Percentiles rank a stretch among this genome's conserved stretches.
Conservation (phyloP, 1,140 invertebrate genomes). For the Penaeus indicus region DNA sequence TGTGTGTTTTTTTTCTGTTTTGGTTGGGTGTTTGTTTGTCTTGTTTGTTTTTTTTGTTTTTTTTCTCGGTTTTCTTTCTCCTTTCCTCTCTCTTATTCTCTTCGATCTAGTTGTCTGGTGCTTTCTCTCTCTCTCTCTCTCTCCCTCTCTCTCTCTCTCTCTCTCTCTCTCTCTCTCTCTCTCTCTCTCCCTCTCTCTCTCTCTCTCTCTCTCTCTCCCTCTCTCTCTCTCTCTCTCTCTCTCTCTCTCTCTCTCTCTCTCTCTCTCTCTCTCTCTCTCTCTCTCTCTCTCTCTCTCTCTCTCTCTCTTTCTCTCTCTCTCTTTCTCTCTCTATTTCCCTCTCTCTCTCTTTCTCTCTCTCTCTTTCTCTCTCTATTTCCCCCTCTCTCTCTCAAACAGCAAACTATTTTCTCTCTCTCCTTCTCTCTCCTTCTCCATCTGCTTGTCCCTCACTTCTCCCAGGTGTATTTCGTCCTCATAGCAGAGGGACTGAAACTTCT, state of each 20-base stretch:
- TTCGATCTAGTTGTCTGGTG: not conserved
- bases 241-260: not conserved
- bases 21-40: no score
- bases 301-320: not conserved
- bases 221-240: slow-evolving; percentile 33
- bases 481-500: no score
- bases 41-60: no score
- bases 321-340: not conserved
- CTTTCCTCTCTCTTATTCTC: no score
- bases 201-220: slow-evolving; percentile 17
- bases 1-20: no score
- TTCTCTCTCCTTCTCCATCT: not conserved
- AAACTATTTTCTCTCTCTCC: not conserved
- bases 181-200: slow-evolving; percentile 13
- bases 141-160: not conserved
- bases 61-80: no score
- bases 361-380: not conserved
- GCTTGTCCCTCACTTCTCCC: not conserved
- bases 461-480: no score
- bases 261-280: not conserved
- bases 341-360: not conserved
- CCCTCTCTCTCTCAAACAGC: not conserved
- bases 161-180: not conserved
- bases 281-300: slow-evolving; percentile 7
- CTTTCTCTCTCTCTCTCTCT: not conserved